Conservation (phyloP, 2,797 vertebrate genomes). For the Pristis pectinata region DNA sequence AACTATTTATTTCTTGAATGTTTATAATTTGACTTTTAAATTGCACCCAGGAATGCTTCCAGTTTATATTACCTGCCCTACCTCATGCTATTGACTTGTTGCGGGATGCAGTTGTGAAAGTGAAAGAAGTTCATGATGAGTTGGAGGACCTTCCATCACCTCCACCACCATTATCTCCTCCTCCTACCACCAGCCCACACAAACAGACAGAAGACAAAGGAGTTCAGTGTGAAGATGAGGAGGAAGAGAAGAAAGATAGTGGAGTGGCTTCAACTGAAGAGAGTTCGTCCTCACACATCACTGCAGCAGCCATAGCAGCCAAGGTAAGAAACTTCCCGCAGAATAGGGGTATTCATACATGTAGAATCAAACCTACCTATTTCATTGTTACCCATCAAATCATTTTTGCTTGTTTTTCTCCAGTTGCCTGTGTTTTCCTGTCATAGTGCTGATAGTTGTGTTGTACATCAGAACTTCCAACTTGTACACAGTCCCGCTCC, state of each 20-base stretch:
- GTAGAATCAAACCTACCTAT: slow-evolving; percentile 37
- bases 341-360: background rate
- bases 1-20: background rate
- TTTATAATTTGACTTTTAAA: slow-evolving; percentile 4
- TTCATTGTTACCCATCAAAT: slow-evolving; percentile 44
- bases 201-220: slow-evolving; percentile 97
- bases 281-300: slow-evolving; percentile 96
- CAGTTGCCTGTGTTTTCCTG: slow-evolving; percentile 50
- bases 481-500: slow-evolving; percentile 65
- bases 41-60: slow-evolving; percentile 87
- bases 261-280: slow-evolving; percentile 97
- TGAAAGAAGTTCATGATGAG: slow-evolving; percentile 92
- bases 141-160: slow-evolving; percentile 96
- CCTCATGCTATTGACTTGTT: slow-evolving; percentile 97
- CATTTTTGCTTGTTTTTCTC: slow-evolving; percentile 57
- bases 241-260: slow-evolving; percentile 98
- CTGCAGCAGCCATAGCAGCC: slow-evolving; percentile 89
- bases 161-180: slow-evolving; percentile 90
- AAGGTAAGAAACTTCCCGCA: slow-evolving; percentile 66
- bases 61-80: slow-evolving; percentile 97
- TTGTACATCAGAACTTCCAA: slow-evolving; percentile 73
- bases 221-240: slow-evolving; percentile 95
- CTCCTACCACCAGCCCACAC: slow-evolving; percentile 82
- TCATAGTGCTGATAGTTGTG: slow-evolving; percentile 63
- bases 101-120: slow-evolving; percentile 95